Evolutionary conservation across 2,113 vertebrate genomes (phyloP), one percentile per base, ranked within the genome.

Genomic region (Aspiorhynchus laticeps): DNA sequence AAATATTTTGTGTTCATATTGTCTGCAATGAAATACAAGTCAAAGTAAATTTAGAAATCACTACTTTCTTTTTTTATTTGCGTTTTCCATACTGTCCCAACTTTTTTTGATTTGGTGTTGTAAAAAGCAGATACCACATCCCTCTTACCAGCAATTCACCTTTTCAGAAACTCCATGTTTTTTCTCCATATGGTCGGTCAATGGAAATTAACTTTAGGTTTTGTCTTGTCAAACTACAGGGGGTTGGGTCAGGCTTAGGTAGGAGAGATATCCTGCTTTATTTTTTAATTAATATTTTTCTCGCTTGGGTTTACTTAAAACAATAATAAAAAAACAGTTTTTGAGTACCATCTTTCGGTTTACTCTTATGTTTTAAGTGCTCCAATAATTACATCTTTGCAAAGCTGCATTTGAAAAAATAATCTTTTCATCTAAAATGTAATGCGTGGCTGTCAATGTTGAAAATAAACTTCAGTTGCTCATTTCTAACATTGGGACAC

Each of bases 161-260:
- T 46, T 75, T 26, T 43, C 3, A 4, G 8, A 7, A 0, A 71
- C 33, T 12, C 9, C 21, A 43, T 74, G 7, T 24, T 53, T 48
- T 51, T 74, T 21, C 21, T 24, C 21, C 24, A 43, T 41, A 41
- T n/a, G 26, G 28, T 67, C 14, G 7, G 63, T 14, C 14, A 67
- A 67, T 17, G 63, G 14, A 67, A 67, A 67, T 17, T 15, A 31
- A 15, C 63, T 67, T 15, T 2, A 67, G 28, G 28, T 31, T 19
- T 75, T 75, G 21, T 24, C 5, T n/a, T 76, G 67, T 75, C 17
- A 41, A 38, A 80, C 76, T 80, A 65, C 86, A 87, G 71, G 31
- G 59, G 31, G 38, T 41, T 46, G 26, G 11, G 24, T n/a, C 67
- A 80, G 73, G 5, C 11, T 75, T 46, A n/a, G 15, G 3, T 71